phyloP scores from a whole-genome alignment of 2,113 vertebrate genomes.

The Danio rerio region DNA sequence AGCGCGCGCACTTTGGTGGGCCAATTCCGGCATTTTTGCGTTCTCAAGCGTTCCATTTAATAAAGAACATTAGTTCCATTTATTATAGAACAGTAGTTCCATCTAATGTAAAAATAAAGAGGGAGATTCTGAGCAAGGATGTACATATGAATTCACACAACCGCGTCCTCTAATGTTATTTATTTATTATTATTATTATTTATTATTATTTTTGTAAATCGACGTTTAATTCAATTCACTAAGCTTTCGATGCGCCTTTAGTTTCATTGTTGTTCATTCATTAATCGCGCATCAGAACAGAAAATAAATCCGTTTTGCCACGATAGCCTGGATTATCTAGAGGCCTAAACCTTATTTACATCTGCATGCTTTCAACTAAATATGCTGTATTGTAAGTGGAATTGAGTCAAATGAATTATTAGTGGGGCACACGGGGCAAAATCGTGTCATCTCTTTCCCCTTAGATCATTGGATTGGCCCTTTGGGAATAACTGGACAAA shows the following conservation, averaged over 20 bases:
- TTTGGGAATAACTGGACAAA: slow-evolving; percentile 60
- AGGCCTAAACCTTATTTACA: neutral
- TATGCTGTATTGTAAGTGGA: neutral
- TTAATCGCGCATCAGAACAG: neutral
- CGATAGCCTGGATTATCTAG: neutral
- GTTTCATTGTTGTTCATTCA: too few species aligned
- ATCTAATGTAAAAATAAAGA: too few species aligned
- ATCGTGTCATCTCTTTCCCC: slow-evolving; percentile 41
- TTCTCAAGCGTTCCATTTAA: neutral
- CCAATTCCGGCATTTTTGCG: neutral
- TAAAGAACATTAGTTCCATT: too few species aligned
- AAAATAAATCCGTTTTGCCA: neutral
- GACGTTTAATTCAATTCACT: neutral
- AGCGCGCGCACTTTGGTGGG: neutral
- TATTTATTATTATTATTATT: too few species aligned
- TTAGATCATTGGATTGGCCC: slow-evolving; percentile 50
- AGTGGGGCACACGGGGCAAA: neutral
- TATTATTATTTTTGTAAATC: neutral
- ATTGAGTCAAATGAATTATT: neutral
- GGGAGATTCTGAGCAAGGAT: too few species aligned
- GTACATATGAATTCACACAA: neutral
- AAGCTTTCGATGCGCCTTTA: neutral
- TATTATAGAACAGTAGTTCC: too few species aligned
- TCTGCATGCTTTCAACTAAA: neutral
- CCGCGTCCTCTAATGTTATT: neutral